Conservation (phyloP, 2,113 vertebrate species). For the Felis catus region DNA sequence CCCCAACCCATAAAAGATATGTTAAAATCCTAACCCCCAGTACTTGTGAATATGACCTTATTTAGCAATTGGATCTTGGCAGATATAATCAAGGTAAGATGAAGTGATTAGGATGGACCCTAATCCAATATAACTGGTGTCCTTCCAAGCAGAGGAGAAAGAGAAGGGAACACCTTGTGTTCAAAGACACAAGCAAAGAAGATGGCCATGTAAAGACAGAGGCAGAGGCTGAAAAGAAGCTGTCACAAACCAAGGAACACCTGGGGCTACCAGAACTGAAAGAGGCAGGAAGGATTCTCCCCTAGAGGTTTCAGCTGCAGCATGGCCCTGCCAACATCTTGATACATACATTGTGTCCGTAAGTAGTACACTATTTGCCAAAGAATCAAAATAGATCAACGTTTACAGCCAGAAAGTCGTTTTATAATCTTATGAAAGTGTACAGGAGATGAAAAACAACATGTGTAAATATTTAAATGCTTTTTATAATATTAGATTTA, state of each 20-base stretch:
- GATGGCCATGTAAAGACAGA: background rate
- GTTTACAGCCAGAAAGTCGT: background rate
- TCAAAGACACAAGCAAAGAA: background rate
- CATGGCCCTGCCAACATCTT: background rate
- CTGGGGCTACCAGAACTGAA: rapidly evolving
- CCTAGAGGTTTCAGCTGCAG: rapidly evolving
- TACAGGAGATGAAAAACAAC: background rate
- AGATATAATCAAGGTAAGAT: background rate
- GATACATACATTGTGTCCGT: background rate
- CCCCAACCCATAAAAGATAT: background rate
- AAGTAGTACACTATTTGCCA: background rate
- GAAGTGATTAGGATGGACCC: background rate
- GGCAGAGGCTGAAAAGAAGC: rapidly evolving
- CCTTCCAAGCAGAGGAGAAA: background rate
- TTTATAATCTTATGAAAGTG: background rate
- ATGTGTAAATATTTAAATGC: background rate
- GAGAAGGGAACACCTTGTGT: background rate
- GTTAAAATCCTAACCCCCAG: background rate
- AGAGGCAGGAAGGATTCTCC: too few relatives aligned
- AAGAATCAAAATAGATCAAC: background rate
- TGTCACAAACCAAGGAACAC: too few relatives aligned
- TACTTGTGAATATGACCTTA: background rate
- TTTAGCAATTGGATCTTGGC: background rate
- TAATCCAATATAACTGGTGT: background rate
- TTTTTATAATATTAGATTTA: background rate